Conservation (phyloP, 1,140 invertebrate genomes). For the Bombus huntii region DNA sequence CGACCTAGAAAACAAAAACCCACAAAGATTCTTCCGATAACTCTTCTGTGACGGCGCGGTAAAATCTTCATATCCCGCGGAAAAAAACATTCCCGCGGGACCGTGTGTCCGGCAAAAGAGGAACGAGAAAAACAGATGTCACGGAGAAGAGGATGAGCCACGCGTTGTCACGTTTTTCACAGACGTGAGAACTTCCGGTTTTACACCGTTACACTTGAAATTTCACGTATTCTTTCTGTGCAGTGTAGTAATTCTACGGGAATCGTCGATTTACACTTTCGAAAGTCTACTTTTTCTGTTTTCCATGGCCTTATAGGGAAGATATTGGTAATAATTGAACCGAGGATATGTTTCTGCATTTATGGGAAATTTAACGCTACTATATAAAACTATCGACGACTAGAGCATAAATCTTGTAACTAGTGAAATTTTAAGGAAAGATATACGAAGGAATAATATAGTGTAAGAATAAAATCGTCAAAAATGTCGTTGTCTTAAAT, state of each 20-base stretch:
- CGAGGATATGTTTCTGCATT: too few species aligned
- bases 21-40: slow-evolving; percentile 39
- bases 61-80: background rate
- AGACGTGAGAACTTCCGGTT: background rate
- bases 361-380: too few species aligned
- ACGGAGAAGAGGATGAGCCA: background rate
- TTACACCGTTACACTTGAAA: background rate
- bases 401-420: too few species aligned
- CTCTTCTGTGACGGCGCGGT: slow-evolving; percentile 2
- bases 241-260: too few species aligned
- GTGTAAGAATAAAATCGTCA: too few species aligned
- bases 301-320: background rate
- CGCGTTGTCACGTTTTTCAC: background rate
- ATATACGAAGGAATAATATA: too few species aligned
- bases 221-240: background rate
- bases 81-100: background rate
- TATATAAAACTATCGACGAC: too few species aligned
- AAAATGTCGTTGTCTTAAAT: too few species aligned
- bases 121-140: background rate
- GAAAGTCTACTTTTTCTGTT: background rate
- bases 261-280: background rate
- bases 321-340: background rate
- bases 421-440: too few species aligned
- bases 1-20: slow-evolving; percentile 35
- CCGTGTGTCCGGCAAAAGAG: background rate